phyloP scores from a whole-genome alignment of 2,797 vertebrate species.

The Acrocephalus scirpaceus region DNA sequence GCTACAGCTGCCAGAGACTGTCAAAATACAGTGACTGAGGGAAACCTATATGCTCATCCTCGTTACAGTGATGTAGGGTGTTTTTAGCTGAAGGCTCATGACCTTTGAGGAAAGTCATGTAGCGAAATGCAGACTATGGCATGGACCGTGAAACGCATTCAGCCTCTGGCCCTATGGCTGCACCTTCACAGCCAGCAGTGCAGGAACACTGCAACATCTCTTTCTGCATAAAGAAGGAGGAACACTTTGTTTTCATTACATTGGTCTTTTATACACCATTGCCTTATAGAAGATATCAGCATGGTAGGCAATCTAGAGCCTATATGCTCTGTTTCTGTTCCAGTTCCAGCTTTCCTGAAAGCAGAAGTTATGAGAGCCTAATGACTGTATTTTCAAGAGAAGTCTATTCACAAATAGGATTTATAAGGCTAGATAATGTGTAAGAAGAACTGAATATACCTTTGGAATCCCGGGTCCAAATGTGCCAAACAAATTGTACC shows the following conservation, averaged over 20 bases:
- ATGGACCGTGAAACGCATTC: not conserved
- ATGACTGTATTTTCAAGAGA: not conserved
- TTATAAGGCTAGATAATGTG: not conserved
- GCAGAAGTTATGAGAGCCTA: not conserved
- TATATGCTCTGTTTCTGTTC: rapidly evolving
- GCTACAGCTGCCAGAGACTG: not conserved
- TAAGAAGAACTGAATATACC: not conserved
- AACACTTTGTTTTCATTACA: rapidly evolving
- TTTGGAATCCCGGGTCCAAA: not conserved
- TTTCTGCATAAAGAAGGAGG: not conserved
- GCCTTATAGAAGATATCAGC: not conserved
- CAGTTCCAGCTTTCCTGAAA: not conserved
- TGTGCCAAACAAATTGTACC: not conserved
- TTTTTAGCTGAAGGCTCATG: not conserved
- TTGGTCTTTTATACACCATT: not conserved
- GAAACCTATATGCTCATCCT: not conserved
- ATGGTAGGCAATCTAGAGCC: not conserved
- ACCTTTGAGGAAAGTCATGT: not conserved
- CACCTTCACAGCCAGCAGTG: not conserved
- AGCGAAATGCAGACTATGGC: not conserved
- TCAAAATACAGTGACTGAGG: not conserved
- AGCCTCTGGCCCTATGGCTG: not conserved
- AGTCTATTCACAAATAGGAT: not conserved
- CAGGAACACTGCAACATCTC: not conserved
- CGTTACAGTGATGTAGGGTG: not conserved